Evolutionary conservation across 2,797 vertebrate species (phyloP), one percentile per base, ranked within the genome.

Genomic region (Scomberomorus guttatus): DNA sequence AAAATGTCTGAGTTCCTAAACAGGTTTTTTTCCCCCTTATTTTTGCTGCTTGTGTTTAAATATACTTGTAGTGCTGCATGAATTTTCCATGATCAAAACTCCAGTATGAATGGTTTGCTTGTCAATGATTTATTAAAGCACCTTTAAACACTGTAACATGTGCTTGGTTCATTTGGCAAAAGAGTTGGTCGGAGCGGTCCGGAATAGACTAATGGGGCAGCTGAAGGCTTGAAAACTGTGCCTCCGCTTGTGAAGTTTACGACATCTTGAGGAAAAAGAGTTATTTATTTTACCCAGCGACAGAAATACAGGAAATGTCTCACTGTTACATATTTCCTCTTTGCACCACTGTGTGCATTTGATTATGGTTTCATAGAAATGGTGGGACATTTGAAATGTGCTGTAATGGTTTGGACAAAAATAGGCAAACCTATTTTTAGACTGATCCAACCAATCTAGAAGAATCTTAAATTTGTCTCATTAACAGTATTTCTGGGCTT

Each of bases 231-330:
- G n/a, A 78, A 84, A 87, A 71, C 61, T 68, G 72, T 69, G 73
- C 75, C 75, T 89, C 42, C 14, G 15, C 68, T 79, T 67, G 64
- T 72, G 84, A 84, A 50, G 67, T 90, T 90, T 91, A 91, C 44
- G 37, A 88, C 82, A 79, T 90, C 67, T 86, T 24, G 0, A 77
- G 65, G 51, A 61, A 46, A 78, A 22, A 70, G 60, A 77, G 42
- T 79, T 86, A 82, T 90, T 89, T 89, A 85, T 84, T 87, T 85
- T 86, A 85, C 76, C 61, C n/a, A 24, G 24, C 2, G 32, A 88
- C 66, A 71, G 72, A 75, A 86, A 80, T 68, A 83, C 80, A 87
- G 85, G 76, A 85, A 89, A 85, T 69, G 70, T 84, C 61, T 81
- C 65, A 54, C 20, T 25, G 51, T 77, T 83, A 75, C 14, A 55